These are phyloP conservation scores for Tholera decimalis DNA, from an alignment of 2,888 invertebrate species.

Conservation along the genomic window DNA sequence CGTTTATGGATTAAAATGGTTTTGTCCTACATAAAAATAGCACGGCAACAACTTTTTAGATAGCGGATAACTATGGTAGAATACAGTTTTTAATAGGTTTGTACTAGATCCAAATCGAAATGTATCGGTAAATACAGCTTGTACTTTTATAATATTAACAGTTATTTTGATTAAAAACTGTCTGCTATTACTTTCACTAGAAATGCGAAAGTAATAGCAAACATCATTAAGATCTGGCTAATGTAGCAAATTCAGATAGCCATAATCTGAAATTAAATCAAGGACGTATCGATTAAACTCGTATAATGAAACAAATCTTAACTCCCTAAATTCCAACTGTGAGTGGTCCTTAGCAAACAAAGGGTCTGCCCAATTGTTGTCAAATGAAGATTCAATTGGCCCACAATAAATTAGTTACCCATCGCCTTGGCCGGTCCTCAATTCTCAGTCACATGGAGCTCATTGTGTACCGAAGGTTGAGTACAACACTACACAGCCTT, in stretches of 20 bases:
- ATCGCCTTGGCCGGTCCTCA: constrained; percentile 77
- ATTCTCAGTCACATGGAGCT: constrained; percentile 77
- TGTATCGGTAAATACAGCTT: neutral
- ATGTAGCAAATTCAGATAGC: constrained; percentile 38
- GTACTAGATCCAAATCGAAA: neutral
- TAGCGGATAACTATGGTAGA: neutral
- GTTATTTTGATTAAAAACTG: neutral
- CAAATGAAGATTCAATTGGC: constrained; percentile 90
- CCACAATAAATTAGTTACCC: constrained; percentile 79
- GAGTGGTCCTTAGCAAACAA: constrained; percentile 72
- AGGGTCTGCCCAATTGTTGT: constrained; percentile 86
- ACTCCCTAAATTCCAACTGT: constrained; percentile 69
- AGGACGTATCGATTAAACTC: constrained; percentile 55
- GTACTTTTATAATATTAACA: neutral
- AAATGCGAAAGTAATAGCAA: constrained; percentile 2
- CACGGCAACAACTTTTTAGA: constrained; percentile 10
- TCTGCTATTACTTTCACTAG: constrained; percentile 4
- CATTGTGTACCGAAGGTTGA: constrained; percentile 73
- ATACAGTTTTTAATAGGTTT: neutral
- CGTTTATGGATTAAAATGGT: constrained; percentile 55
- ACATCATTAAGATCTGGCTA: constrained; percentile 16
- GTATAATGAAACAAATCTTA: constrained; percentile 74
- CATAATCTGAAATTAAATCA: constrained; percentile 56
- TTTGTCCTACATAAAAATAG: constrained; percentile 26
- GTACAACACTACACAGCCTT: constrained; percentile 73